Evolutionary conservation across 1,140 invertebrate genomes (phyloP).

Genomic region (Sipha flava): DNA sequence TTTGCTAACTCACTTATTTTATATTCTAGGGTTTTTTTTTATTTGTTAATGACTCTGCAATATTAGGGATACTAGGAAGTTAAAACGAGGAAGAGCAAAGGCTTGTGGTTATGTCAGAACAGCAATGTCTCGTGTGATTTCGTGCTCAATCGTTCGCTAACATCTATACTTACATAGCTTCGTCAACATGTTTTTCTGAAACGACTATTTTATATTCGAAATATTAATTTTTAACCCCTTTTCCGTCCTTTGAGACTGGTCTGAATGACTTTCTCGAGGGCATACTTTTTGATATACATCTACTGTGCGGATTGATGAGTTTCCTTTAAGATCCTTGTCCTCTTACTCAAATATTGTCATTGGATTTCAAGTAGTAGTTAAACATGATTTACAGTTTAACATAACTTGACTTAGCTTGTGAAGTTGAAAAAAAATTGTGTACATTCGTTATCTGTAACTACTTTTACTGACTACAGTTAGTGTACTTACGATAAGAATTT

Average conservation of each 20-base stretch:
- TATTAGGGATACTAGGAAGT: background rate
- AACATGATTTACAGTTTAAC: background rate
- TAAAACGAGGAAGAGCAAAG: background rate
- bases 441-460: background rate
- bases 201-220: constrained; percentile 16
- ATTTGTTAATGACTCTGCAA: background rate
- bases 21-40: background rate
- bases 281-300: background rate
- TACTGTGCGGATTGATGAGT: background rate
- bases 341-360: background rate
- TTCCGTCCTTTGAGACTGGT: background rate
- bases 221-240: constrained; percentile 21
- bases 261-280: constrained; percentile 2
- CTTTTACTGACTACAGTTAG: background rate
- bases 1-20: background rate
- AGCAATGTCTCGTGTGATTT: background rate
- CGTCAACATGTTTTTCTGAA: constrained; percentile 12
- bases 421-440: background rate
- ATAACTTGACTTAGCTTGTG: background rate
- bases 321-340: background rate
- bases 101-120: background rate
- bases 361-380: background rate
- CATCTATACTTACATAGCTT: constrained; percentile 21
- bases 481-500: background rate
- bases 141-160: constrained; percentile 19